Conservation (phyloP, 2,888 invertebrate species). For the Dusona sp. region DNA sequence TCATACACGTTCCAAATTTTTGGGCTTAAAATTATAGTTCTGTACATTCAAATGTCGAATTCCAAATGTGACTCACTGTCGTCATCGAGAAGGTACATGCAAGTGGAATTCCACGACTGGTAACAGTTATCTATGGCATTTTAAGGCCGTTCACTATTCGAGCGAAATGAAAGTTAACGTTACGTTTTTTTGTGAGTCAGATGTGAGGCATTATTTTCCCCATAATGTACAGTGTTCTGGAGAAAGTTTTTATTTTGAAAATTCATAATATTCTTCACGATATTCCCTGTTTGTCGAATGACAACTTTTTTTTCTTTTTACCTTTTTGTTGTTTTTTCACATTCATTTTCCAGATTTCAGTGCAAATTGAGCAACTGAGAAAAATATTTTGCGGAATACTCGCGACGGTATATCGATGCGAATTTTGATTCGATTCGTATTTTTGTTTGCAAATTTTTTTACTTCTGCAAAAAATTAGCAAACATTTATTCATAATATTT, state of each 20-base stretch:
- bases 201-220: not conserved
- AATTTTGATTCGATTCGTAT: not conserved
- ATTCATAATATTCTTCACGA: not conserved
- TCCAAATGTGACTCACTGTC: not conserved
- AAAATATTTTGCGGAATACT: too few relatives aligned
- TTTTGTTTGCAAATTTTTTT: not conserved
- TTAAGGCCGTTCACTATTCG: not conserved
- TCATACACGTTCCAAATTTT: not conserved
- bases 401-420: not conserved
- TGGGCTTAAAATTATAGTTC: not conserved
- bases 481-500: not conserved
- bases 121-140: not conserved
- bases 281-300: not conserved
- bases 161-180: not conserved
- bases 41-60: not conserved
- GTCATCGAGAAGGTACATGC: not conserved
- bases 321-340: not conserved
- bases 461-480: not conserved
- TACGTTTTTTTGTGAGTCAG: not conserved
- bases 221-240: not conserved
- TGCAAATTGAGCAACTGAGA: too few relatives aligned
- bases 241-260: not conserved
- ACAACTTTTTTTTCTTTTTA: not conserved
- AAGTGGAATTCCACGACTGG: not conserved
- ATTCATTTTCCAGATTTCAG: too few relatives aligned